Percentiles rank a stretch among this genome's conserved stretches.
Conservation (phyloP, 2,888 invertebrate genomes). For the Lepetodrilus schrolli region DNA sequence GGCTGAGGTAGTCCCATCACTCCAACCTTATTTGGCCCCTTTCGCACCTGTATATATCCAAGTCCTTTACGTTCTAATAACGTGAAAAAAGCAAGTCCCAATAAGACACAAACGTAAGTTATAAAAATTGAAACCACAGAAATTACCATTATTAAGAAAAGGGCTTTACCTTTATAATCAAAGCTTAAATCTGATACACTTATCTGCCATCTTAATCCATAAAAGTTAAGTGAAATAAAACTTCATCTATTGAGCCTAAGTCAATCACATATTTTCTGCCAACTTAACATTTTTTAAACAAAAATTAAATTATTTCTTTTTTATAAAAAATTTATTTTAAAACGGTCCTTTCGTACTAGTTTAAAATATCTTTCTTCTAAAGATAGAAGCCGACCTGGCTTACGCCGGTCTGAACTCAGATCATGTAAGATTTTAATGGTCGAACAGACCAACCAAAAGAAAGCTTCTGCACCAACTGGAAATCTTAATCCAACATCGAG, state of each 20-base stretch:
- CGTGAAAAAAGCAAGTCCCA: slow-evolving; percentile 83
- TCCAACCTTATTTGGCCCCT: slow-evolving; percentile 84
- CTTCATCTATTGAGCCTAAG: slow-evolving; percentile 82
- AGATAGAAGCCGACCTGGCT: slow-evolving; percentile 92
- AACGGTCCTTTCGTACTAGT: slow-evolving; percentile 88
- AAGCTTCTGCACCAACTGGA: slow-evolving; percentile 82
- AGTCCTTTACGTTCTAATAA: slow-evolving; percentile 82
- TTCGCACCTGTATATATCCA: slow-evolving; percentile 84
- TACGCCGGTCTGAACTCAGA: slow-evolving; percentile 90
- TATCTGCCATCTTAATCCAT: slow-evolving; percentile 40
- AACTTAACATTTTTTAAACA: slow-evolving; percentile 68
- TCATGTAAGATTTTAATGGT: slow-evolving; percentile 89
- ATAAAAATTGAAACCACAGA: slow-evolving; percentile 39
- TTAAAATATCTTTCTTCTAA: slow-evolving; percentile 75
- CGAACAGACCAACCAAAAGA: slow-evolving; percentile 79
- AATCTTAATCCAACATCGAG: slow-evolving; percentile 91
- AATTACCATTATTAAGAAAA: slow-evolving; percentile 34
- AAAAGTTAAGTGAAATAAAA: slow-evolving; percentile 71
- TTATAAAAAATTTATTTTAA: neutral
- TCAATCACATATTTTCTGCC: slow-evolving; percentile 83
- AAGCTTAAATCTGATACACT: slow-evolving; percentile 51
- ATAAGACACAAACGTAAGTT: slow-evolving; percentile 76
- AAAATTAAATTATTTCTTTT: neutral
- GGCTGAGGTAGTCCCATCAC: slow-evolving; percentile 81
- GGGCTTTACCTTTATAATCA: slow-evolving; percentile 37